Evolutionary conservation across 2,113 vertebrate species (phyloP).

Genomic region (Gnathochromis pfefferi): DNA sequence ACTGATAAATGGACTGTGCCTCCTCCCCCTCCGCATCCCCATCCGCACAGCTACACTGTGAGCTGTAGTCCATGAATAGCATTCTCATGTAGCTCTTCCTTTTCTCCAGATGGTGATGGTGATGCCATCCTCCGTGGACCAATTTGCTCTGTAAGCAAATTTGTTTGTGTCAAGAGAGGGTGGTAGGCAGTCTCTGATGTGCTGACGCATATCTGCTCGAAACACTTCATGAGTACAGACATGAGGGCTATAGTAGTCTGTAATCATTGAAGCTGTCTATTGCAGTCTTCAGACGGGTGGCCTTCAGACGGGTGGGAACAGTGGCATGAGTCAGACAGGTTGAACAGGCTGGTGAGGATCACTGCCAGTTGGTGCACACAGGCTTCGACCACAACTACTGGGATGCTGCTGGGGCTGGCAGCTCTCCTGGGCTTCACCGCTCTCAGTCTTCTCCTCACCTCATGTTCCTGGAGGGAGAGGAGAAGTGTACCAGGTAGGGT

Average conservation of each 20-base stretch:
- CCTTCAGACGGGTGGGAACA: background rate
- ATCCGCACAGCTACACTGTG: background rate
- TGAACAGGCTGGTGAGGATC: background rate
- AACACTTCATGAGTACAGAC: background rate
- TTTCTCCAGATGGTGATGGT: background rate
- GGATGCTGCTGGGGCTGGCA: background rate
- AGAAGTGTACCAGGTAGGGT: background rate
- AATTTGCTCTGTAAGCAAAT: background rate
- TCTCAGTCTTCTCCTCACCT: background rate
- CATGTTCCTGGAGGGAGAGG: background rate
- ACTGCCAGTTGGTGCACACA: accelerated
- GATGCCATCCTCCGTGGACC: background rate
- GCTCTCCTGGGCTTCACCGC: too few species aligned
- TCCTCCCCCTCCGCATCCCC: background rate
- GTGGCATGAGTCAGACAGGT: background rate
- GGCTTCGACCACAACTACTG: background rate
- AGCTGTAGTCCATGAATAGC: background rate
- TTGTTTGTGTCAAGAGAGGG: background rate
- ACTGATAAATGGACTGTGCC: background rate
- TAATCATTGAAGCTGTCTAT: background rate
- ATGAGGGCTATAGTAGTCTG: background rate
- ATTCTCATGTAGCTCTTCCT: background rate
- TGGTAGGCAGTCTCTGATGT: background rate
- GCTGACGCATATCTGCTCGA: background rate
- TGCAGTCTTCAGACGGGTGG: background rate